Base-by-base conservation (phyloP, 2,797 vertebrate species). In the Acanthornis magna region DNA sequence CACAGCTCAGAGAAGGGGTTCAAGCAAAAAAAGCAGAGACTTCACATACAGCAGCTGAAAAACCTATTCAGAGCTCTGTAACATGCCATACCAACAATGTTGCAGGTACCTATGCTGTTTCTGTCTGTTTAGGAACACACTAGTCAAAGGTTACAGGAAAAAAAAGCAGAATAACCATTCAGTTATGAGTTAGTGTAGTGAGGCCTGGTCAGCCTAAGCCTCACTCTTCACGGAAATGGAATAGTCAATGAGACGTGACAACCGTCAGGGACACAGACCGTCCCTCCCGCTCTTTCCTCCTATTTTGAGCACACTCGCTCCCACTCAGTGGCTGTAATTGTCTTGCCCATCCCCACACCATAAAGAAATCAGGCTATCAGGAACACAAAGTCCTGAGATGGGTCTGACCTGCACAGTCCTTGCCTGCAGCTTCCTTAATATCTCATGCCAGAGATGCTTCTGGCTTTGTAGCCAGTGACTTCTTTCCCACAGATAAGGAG, bases 261-360 rank as follows among this genome's bases (percentile, higher is more conserved):
- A 60, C 25, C 0, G 0, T 32, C 51, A 62, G 11, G 36, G 53
- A 90, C 54, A 38, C 15, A 55, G 30, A 75, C 6, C 0, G 0
- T 14, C 21, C 60, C 77, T 80, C 42, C 78, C 76, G 21, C 45
- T 85, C 63, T 34, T 63, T 34, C 51, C 25, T 60, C 42, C 42
- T 40, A 22, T 34, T 63, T 45, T 45, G 48, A 85, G 26, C 36
- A 32, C 1, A 5, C 45, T 7, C 0, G 0, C 30, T 83, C 57
- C 40, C 22, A 50, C 61, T 22, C 6, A 0, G 16, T 2, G 1
- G 7, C 26, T 68, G 11, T 21, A 68, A 51, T 13, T 48, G 25
- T 43, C 50, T 17, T 81, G 51, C 23, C 36, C 7, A 18, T 53
- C 21, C 29, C 26, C 14, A 27, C 10, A 51, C 14, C 27, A 4